These are phyloP conservation scores for Crenichthys baileyi DNA, from an alignment of 2,797 vertebrate genomes.

Conservation along the genomic window DNA sequence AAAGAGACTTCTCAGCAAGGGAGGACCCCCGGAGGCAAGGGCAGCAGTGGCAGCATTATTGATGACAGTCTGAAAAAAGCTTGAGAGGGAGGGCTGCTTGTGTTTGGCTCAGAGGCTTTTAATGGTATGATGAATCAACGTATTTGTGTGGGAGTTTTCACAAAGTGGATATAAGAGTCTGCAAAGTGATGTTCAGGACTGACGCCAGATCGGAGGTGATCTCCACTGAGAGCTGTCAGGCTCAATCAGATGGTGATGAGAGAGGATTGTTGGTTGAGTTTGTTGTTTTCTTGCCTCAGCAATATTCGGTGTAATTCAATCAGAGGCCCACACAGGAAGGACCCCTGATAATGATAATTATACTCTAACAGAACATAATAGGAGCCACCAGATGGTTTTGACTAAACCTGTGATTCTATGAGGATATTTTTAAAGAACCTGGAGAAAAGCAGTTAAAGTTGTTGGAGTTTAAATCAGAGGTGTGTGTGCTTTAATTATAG, in stretches of 20 bases:
- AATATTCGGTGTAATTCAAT: slow-evolving; percentile 42
- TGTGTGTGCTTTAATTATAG: neutral
- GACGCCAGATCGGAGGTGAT: slow-evolving; percentile 39
- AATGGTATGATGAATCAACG: slow-evolving; percentile 18
- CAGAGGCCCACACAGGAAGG: slow-evolving; percentile 47
- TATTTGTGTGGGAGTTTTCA: slow-evolving; percentile 31
- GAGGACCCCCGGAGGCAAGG: slow-evolving; percentile 74
- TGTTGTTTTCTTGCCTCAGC: slow-evolving; percentile 19
- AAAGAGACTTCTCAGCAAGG: slow-evolving; percentile 68
- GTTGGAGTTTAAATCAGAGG: neutral
- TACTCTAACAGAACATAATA: slow-evolving; percentile 32
- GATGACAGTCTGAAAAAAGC: slow-evolving; percentile 57
- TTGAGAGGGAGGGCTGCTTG: slow-evolving; percentile 34
- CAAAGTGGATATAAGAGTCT: slow-evolving; percentile 20
- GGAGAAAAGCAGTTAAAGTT: neutral
- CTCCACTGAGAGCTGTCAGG: slow-evolving; percentile 12
- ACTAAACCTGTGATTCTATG: no score
- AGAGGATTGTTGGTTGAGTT: slow-evolving; percentile 30
- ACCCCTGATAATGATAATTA: slow-evolving; percentile 12
- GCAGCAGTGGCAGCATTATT: slow-evolving; percentile 44
- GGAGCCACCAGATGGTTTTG: slow-evolving; percentile 18
- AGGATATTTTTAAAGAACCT: no score
- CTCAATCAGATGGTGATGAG: slow-evolving; percentile 5
- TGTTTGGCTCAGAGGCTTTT: slow-evolving; percentile 24
- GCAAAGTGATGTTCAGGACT: slow-evolving; percentile 56